Base-by-base conservation (phyloP, 1,140 invertebrate genomes). In the Drosophila kurseongensis region DNA sequence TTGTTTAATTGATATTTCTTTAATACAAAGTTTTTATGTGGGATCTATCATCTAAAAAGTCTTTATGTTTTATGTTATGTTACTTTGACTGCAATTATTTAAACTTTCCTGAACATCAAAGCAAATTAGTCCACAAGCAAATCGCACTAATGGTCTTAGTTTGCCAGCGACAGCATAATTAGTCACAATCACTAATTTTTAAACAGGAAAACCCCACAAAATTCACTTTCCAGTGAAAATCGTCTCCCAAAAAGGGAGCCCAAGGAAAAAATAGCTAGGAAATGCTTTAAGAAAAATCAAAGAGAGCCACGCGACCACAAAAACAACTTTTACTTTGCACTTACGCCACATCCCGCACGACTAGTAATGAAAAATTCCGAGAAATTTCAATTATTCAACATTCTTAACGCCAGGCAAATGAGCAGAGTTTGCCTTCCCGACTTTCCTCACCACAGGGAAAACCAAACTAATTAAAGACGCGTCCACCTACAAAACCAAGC, bases 361-460 rank as follows among this genome's bases (percentile, higher is more conserved):
- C 48, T 73, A 88, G 75, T 65, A 75, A 84, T 85, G 78, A 77
- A 89, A 71, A 88, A 80, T 88, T 88, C 84, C 51, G 47, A 75
- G 84, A 88, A 88, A 84, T 88, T 88, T 89, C 82, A 89, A 88
- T 89, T 88, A 88, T 88, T 88, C 84, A 88, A 88, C 80, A 88
- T 88, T 89, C 89, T 89, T 88, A 89, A 88, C 83, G 83, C 83
- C 83, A 83, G 66, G 83, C 66, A 88, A 88, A 83, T 82, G 75
- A 62, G 79, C 58, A 50, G 41, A 65, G 69, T 50, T 54, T 35
- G 45, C 45, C 54, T 45, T 23, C 54, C 51, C n/a, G 58, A 65
- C 62, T 55, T 36, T 32, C n/a, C 27, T 12, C 10, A 47, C 27
- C 47, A 5, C 29, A 47, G 61, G 48, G 56, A 54, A 58, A 73